Percentiles rank a stretch among this genome's conserved stretches.
phyloP scores from a whole-genome alignment of 1,140 invertebrate genomes.

The Plectus sambesii region DNA sequence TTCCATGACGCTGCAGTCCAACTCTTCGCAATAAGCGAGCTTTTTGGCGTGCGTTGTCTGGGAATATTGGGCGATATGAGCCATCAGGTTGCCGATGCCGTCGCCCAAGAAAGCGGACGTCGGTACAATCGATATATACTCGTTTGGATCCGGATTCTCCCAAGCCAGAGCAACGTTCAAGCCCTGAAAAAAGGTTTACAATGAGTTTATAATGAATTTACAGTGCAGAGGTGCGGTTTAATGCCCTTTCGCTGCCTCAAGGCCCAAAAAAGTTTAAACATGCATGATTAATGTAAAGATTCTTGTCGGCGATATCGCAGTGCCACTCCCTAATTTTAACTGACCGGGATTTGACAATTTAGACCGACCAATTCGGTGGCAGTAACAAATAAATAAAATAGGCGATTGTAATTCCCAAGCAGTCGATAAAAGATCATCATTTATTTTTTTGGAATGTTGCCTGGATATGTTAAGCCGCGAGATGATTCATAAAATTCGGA shows the following conservation, averaged over 20 bases:
- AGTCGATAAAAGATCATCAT: too few relatives aligned
- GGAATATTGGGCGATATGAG: conserved; percentile 78
- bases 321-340: too few relatives aligned
- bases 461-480: conserved; percentile 17
- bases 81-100: conserved; percentile 94
- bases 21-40: conserved; percentile 78
- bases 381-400: too few relatives aligned
- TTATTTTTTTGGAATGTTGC: conserved; percentile 3
- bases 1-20: conserved; percentile 94
- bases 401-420: too few relatives aligned
- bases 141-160: conserved; percentile 81
- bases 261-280: too few relatives aligned
- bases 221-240: too few relatives aligned
- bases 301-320: too few relatives aligned
- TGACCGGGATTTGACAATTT: too few relatives aligned
- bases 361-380: too few relatives aligned
- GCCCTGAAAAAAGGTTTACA: conserved; percentile 52
- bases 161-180: conserved; percentile 89
- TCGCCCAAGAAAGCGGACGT: conserved; percentile 93
- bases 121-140: conserved; percentile 87
- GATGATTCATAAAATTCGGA: neutral
- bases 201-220: neutral
- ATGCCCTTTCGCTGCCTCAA: too few relatives aligned
- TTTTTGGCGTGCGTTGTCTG: conserved; percentile 79
- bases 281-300: too few relatives aligned